Conservation (phyloP, 2,797 vertebrate genomes). For the Aulostomus chinensis region DNA sequence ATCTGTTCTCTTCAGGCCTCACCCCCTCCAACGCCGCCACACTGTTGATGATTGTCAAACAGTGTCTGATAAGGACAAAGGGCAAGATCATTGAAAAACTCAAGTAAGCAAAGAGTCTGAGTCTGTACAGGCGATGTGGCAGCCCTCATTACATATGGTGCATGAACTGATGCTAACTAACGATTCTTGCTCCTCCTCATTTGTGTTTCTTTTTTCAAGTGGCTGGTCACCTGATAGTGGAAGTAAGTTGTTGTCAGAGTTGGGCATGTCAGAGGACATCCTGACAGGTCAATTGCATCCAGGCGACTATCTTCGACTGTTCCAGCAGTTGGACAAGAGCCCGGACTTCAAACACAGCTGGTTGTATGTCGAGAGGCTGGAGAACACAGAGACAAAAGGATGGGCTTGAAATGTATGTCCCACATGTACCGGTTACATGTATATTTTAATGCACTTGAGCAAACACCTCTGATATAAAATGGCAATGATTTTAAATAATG, state of each 20-base stretch:
- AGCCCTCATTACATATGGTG: too few species aligned
- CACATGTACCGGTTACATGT: not conserved
- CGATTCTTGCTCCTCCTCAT: not conserved
- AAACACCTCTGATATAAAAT: not conserved
- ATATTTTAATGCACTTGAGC: constrained; percentile 1
- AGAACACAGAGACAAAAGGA: constrained; percentile 66
- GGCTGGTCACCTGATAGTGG: constrained; percentile 84
- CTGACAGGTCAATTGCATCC: constrained; percentile 80
- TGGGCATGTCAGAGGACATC: constrained; percentile 73
- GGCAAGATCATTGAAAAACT: constrained; percentile 82
- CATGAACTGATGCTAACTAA: too few species aligned
- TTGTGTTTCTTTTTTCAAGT: constrained; percentile 61
- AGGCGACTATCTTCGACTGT: constrained; percentile 86
- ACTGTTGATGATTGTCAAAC: constrained; percentile 90
- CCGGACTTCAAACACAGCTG: constrained; percentile 84
- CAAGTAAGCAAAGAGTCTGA: constrained; percentile 88
- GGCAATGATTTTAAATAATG: not conserved
- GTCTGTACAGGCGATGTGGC: too few species aligned
- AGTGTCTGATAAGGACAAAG: constrained; percentile 86
- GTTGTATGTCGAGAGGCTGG: constrained; percentile 83
- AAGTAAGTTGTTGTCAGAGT: constrained; percentile 71
- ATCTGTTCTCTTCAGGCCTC: constrained; percentile 86
- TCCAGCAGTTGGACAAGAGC: constrained; percentile 85
- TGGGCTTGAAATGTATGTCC: constrained; percentile 37
- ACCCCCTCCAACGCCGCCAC: constrained; percentile 79